A percentile compares a stretch with the other conserved stretches of the same genome.
phyloP scores from a whole-genome alignment of 2,797 vertebrate genomes.

The Premnoplex brunnescens region DNA sequence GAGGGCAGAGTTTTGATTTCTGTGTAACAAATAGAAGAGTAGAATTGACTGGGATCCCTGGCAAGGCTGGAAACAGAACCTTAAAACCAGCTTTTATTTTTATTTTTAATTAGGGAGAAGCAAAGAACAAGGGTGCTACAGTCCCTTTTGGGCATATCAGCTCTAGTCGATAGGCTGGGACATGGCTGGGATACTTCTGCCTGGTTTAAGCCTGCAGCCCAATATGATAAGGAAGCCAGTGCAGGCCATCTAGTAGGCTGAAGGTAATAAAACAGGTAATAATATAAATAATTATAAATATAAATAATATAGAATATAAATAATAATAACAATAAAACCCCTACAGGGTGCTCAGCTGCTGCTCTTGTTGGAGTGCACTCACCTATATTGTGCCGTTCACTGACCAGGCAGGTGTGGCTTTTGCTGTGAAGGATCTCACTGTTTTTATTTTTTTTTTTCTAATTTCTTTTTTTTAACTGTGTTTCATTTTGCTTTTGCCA shows the following conservation, averaged over 20 bases:
- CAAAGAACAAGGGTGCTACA: background rate
- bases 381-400: accelerated
- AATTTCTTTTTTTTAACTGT: background rate
- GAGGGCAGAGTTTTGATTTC: background rate
- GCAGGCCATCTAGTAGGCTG: background rate
- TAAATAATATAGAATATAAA: no score
- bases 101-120: background rate
- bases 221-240: background rate
- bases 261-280: background rate
- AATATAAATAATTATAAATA: no score
- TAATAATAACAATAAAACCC: no score
- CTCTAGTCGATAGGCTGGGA: background rate
- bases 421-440: background rate
- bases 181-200: background rate
- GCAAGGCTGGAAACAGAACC: background rate
- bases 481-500: background rate
- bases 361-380: background rate
- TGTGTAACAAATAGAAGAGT: background rate
- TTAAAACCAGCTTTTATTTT: background rate
- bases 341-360: accelerated
- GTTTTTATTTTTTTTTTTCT: no score
- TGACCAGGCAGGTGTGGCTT: background rate
- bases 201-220: background rate
- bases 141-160: background rate
- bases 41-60: background rate